phyloP scores from a whole-genome alignment of 2,797 vertebrate species.

The Lindbergichthys nudifrons region DNA sequence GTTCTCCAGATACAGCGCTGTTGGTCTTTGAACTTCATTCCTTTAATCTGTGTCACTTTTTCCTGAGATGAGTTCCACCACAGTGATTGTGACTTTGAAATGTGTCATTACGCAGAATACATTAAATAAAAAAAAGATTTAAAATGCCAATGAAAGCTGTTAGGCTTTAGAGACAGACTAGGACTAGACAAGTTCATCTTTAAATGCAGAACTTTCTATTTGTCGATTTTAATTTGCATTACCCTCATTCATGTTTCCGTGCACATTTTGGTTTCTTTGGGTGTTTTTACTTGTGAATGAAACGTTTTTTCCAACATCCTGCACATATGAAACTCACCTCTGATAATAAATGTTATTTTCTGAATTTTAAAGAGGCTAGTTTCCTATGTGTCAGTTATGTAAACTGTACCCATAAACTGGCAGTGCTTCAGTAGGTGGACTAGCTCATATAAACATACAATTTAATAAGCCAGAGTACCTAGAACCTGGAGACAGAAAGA shows the following conservation, averaged over 20 bases:
- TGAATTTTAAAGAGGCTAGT: not conserved
- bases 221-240: too few relatives aligned
- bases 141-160: too few relatives aligned
- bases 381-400: not conserved
- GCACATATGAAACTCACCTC: not conserved
- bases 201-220: too few relatives aligned
- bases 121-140: too few relatives aligned
- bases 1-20: not conserved
- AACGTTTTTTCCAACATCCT: not conserved
- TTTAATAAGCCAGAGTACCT: not conserved
- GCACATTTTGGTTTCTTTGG: not conserved
- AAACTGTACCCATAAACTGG: not conserved
- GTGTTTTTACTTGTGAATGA: not conserved
- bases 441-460: not conserved
- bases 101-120: too few relatives aligned
- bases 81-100: not conserved
- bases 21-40: not conserved
- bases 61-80: not conserved
- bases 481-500: not conserved
- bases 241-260: not conserved
- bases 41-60: not conserved
- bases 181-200: too few relatives aligned
- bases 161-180: too few relatives aligned
- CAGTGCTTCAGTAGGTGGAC: not conserved
- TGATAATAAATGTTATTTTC: not conserved